These are phyloP conservation scores for Dreissena rostriformis DNA, from an alignment of 1,140 invertebrate genomes.

Conservation along the genomic window DNA sequence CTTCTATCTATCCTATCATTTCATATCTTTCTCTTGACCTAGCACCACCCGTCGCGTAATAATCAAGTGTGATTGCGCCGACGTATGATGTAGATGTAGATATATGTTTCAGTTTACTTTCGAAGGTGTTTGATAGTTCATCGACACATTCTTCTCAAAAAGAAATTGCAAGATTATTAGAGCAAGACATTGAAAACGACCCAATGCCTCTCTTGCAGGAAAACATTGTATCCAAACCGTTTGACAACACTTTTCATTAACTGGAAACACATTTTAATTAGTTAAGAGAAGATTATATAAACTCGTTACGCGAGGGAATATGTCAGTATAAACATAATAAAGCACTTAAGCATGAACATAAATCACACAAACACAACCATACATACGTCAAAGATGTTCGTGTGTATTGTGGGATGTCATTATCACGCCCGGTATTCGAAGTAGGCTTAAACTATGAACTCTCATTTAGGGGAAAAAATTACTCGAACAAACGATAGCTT, in stretches of 20 bases:
- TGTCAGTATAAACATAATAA: too few relatives aligned
- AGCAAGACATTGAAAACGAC: neutral
- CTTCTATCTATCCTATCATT: too few relatives aligned
- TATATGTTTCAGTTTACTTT: too few relatives aligned
- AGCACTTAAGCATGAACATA: too few relatives aligned
- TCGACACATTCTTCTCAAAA: too few relatives aligned
- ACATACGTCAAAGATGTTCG: constrained; percentile 56
- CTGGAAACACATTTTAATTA: constrained; percentile 89
- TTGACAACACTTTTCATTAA: constrained; percentile 86
- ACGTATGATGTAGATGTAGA: too few relatives aligned
- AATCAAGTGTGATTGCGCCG: too few relatives aligned
- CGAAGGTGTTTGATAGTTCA: too few relatives aligned
- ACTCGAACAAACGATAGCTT: constrained; percentile 82
- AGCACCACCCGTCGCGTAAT: too few relatives aligned
- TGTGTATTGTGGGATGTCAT: constrained; percentile 60
- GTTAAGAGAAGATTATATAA: constrained; percentile 86
- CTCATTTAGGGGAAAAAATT: constrained; percentile 66
- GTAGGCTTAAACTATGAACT: constrained; percentile 55
- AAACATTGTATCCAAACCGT: constrained; percentile 85
- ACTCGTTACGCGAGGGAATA: constrained; percentile 78
- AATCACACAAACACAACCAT: constrained; percentile 7
- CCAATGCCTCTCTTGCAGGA: constrained; percentile 82
- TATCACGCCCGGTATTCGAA: constrained; percentile 18
- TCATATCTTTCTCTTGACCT: too few relatives aligned
- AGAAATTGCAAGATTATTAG: too few relatives aligned